phyloP scores from a whole-genome alignment of 2,888 invertebrate genomes.

The Yponomeuta sedellus region DNA sequence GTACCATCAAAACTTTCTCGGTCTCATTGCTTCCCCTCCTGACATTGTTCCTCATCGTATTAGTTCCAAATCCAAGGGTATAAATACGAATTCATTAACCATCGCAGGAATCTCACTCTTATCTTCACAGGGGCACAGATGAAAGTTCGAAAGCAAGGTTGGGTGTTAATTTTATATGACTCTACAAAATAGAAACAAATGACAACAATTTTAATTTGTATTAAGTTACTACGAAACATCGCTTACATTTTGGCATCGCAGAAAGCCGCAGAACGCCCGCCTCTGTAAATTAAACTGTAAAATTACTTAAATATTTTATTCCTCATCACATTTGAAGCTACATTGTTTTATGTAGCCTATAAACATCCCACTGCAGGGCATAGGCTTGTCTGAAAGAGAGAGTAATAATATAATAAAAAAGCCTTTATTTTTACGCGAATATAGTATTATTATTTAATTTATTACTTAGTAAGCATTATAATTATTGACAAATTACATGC shows the following conservation, averaged over 20 bases:
- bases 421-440: no score
- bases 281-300: no score
- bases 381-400: no score
- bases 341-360: no score
- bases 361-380: no score
- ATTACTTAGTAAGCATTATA: no score
- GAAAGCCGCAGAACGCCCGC: no score
- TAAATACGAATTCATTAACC: not conserved
- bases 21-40: not conserved
- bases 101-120: not conserved
- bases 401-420: no score
- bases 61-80: conserved; percentile 4
- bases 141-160: not conserved
- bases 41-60: not conserved
- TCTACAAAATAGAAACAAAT: conserved; percentile 13
- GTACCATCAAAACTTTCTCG: conserved; percentile 5
- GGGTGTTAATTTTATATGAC: not conserved
- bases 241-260: not conserved
- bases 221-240: conserved; percentile 7
- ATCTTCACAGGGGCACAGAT: not conserved
- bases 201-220: conserved; percentile 13
- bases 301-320: no score
- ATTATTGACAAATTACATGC: no score
- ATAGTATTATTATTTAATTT: no score
- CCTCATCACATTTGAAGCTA: no score